Percentiles rank a stretch among this genome's conserved stretches.
Conservation (phyloP, 2,888 invertebrate species). For the Tinea semifulvella region DNA sequence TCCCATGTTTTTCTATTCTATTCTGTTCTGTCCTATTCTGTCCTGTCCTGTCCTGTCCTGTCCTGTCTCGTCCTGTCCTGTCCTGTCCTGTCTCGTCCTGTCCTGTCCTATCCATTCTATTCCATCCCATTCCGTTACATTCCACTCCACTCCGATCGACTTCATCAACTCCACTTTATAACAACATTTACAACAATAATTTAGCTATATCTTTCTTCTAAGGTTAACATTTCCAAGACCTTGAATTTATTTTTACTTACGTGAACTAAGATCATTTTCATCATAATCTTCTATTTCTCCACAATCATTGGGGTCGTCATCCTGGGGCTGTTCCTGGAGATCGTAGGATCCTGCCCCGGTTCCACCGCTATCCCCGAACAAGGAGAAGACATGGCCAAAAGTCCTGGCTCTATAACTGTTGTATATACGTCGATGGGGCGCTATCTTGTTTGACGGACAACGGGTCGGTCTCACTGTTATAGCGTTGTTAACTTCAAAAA, state of each 20-base stretch:
- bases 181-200: no score
- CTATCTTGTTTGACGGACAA: slow-evolving; percentile 58
- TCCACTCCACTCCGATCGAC: no score
- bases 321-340: slow-evolving; percentile 42
- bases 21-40: no score
- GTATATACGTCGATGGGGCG: slow-evolving; percentile 36
- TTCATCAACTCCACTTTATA: no score
- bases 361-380: slow-evolving; percentile 30
- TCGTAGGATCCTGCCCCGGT: slow-evolving; percentile 21
- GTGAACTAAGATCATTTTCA: slow-evolving; percentile 49
- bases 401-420: slow-evolving; percentile 33
- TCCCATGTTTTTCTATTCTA: no score
- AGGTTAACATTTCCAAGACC: no score
- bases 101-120: no score
- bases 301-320: slow-evolving; percentile 46
- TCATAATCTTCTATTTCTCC: slow-evolving; percentile 58
- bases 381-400: slow-evolving; percentile 32
- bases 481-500: slow-evolving; percentile 19
- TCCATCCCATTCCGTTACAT: no score
- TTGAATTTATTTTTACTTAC: slow-evolving; percentile 37
- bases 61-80: no score
- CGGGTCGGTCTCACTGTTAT: slow-evolving; percentile 41
- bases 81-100: no score
- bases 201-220: no score
- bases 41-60: no score